These are phyloP conservation scores for Pristis pectinata DNA, from an alignment of 2,797 vertebrate species.

Conservation along the genomic window DNA sequence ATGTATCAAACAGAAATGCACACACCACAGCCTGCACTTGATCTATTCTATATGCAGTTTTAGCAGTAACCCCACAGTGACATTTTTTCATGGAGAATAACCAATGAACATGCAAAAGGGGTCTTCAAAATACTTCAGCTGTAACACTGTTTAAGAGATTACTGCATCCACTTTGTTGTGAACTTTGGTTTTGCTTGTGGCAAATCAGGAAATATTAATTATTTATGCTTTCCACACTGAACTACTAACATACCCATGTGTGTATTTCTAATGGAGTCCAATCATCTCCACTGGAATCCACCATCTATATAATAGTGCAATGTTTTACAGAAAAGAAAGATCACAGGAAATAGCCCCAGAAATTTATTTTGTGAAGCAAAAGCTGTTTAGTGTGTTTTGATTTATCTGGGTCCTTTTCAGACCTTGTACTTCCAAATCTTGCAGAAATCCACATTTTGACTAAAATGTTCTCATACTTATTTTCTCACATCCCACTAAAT, in stretches of 20 bases:
- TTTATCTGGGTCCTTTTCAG: not conserved
- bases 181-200: not conserved
- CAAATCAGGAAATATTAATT: conserved; percentile 14
- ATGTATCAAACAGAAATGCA: conserved; percentile 20
- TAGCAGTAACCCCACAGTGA: not conserved
- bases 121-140: not conserved
- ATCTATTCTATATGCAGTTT: not conserved
- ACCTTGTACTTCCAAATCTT: not conserved
- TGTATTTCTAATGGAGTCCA: not conserved
- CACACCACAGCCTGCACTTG: not conserved
- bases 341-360: not conserved
- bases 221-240: not conserved
- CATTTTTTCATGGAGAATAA: not conserved
- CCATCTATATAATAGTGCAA: not conserved
- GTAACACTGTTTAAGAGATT: not conserved
- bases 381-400: not conserved
- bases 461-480: not conserved
- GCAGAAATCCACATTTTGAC: not conserved
- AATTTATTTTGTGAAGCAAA: not conserved
- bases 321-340: too few relatives aligned
- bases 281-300: not conserved
- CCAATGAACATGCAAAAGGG: not conserved
- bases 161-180: not conserved
- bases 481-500: not conserved
- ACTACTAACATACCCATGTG: not conserved